Evolutionary conservation across 1,140 invertebrate genomes (phyloP), one percentile per base, ranked within the genome.

Genomic region (Drosophila sproati): DNA sequence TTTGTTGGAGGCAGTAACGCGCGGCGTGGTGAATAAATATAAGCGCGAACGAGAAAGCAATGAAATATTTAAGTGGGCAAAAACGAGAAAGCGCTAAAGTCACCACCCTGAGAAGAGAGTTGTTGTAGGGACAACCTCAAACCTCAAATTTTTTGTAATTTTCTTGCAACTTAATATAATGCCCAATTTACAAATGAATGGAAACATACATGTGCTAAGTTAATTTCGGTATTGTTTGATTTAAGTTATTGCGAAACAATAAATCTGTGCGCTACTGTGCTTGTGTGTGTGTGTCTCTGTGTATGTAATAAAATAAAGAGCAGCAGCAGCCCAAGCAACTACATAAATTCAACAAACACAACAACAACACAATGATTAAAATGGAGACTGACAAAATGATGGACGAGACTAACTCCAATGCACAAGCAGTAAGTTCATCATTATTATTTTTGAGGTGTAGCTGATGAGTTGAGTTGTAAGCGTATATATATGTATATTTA

Each of bases 331-430:
- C 50, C 64, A 60, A 81, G 51, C 77, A 80, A 73, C 77, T 64
- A 72, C 74, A 83, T 7, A 73, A 78, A 81, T 73, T 74, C 56
- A 78, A 80, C 62, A 90, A 90, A 77, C 69, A 74, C 54, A 85
- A 74, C 61, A 74, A 87, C 67, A 91, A 80, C 75, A 92, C 78
- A 86, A 92, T 92, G 91, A 92, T 93, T 83, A 93, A 93, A 93
- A 93, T 93, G 93, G 93, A 93, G 93, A 93, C 93, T 91, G 93
- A 93, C 91, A 93, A 93, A 92, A 93, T 93, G 77, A 93, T 93
- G 87, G 93, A 93, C 78, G 93, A 93, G 71, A 91, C 93, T 73
- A 93, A 93, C 86, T 92, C 91, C 60, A 92, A 92, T 87, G 91
- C 91, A 74, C 91, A 92, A 78, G 80, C 91, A 57, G 91, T 92